Evolutionary conservation across 2,797 vertebrate species (phyloP), one percentile per base, ranked within the genome.

Genomic region (Scomberomorus guttatus): DNA sequence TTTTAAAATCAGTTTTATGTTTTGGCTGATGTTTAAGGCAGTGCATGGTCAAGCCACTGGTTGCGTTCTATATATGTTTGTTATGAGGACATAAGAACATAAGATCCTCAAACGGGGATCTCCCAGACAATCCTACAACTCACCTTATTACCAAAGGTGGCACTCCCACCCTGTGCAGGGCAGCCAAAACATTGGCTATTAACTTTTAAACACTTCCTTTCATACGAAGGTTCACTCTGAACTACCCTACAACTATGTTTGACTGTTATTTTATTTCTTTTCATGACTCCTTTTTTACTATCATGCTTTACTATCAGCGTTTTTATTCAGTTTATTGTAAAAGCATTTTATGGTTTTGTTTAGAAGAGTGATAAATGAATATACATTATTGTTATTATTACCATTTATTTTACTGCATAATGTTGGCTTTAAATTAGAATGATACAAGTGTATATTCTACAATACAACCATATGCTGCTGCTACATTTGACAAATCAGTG

Each of bases 401-500:
- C 20, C 1, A 48, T 32, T 24, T 63, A 1, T 39, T 27, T 29
- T 27, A 9, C 18, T 27, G 24, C 34, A 52, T 22, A 60, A 59
- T 56, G 32, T 63, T 18, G 22, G 4, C 5, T 48, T 67, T 34
- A 48, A 17, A 13, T 24, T 11, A 3, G 32, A 64, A 57, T 58
- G 27, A 13, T 34, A 6, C 1, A 5, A 8, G 15, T 51, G 11
- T 50, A 37, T 20, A 44, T 22, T 58, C 17, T 15, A 3, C 34
- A 62, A 8, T 48, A 8, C 46, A 48, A 37, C 27, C 50, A 9
- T 20, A 32, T 25, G 15, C 51, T 29, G 67, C 24, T 51, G 20
- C 67, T 71, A 54, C 18, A 51, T 63, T 56, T 59, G 24, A 71
- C 25, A 18, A 66, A 54, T 63, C 22, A 18, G 20, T 74, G 14